phyloP scores from a whole-genome alignment of 2,113 vertebrate genomes.

The Turnix velox region DNA sequence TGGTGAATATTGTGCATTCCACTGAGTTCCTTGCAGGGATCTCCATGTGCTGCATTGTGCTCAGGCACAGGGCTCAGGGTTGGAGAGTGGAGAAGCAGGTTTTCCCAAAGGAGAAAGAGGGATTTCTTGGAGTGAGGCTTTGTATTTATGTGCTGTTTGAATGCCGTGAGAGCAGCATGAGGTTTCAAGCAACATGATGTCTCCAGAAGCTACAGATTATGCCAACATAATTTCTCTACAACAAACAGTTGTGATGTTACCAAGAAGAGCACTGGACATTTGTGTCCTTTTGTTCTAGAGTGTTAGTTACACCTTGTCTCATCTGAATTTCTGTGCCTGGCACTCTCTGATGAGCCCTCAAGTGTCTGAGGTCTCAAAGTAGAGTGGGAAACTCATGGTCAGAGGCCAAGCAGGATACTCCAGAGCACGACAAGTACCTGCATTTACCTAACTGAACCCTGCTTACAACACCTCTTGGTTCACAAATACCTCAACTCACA shows the following conservation, averaged over 20 bases:
- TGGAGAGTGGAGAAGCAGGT: not conserved
- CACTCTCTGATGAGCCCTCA: not conserved
- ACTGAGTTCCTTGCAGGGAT: not conserved
- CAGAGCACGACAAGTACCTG: not conserved
- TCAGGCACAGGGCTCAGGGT: accelerated
- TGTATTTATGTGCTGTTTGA: not conserved
- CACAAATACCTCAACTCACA: not conserved
- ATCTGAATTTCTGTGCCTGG: not conserved
- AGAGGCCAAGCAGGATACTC: not conserved
- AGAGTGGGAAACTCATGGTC: not conserved
- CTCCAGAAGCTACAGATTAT: not conserved
- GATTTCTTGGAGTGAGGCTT: not conserved
- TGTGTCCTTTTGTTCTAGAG: not conserved
- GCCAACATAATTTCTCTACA: not conserved
- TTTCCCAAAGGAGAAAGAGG: not conserved
- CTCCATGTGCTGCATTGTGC: not conserved
- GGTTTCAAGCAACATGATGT: not conserved
- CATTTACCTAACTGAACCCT: not conserved
- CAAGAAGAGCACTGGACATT: not conserved
- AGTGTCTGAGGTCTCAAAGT: not conserved
- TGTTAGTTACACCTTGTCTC: not conserved
- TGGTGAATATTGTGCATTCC: not conserved
- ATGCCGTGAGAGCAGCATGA: not conserved
- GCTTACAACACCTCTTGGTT: not conserved
- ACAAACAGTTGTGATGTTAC: not conserved